These are phyloP conservation scores for Dufourea novaeangliae DNA, from an alignment of 1,140 invertebrate species.

Conservation along the genomic window DNA sequence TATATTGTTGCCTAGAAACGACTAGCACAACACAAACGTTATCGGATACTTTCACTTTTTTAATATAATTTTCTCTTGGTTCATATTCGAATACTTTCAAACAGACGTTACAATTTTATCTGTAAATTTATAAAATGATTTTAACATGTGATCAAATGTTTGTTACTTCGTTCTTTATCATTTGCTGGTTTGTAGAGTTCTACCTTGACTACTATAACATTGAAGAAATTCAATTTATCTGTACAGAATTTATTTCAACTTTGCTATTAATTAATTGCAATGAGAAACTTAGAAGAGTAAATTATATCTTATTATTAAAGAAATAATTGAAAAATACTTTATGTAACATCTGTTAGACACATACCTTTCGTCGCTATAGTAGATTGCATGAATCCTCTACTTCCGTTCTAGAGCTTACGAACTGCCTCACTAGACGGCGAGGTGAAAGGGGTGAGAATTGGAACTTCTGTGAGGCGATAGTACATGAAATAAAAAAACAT, in stretches of 20 bases:
- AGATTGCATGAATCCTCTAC: neutral
- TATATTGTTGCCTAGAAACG: slow-evolving; percentile 64
- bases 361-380: neutral
- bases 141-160: too few species aligned
- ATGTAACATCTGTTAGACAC: too few species aligned
- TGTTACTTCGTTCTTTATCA: too few species aligned
- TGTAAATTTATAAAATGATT: too few species aligned
- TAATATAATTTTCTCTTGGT: neutral
- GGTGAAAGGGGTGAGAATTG: neutral
- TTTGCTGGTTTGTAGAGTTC: too few species aligned
- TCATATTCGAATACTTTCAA: neutral
- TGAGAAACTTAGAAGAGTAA: too few species aligned
- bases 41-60: slow-evolving; percentile 11
- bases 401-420: neutral
- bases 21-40: slow-evolving; percentile 41
- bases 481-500: neutral
- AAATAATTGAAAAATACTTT: too few species aligned
- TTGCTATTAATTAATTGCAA: too few species aligned
- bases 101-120: neutral
- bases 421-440: neutral
- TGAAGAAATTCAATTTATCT: too few species aligned
- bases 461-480: neutral
- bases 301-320: too few species aligned
- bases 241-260: too few species aligned
- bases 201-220: too few species aligned